A percentile compares a stretch with the other conserved stretches of the same genome.
These are phyloP conservation scores for Salvelinus namaycush DNA, from an alignment of 2,113 vertebrate genomes.

Conservation along the genomic window DNA sequence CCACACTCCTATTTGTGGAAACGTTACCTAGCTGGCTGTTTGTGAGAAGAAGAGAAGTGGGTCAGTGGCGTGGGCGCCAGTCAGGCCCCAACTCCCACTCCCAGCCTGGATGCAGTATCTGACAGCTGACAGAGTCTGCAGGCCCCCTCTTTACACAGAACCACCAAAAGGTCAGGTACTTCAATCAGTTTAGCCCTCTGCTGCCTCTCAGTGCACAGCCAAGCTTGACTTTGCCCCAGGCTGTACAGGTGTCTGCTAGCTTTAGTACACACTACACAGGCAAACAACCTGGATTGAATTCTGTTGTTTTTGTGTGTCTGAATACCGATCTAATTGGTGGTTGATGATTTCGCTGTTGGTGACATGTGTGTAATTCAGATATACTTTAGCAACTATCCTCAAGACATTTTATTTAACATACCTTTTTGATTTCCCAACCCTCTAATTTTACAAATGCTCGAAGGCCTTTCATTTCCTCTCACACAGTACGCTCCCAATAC, in stretches of 20 bases:
- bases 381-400: slow-evolving; percentile 43
- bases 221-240: slow-evolving; percentile 30
- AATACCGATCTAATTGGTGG: neutral
- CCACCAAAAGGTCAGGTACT: slow-evolving; percentile 70
- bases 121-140: slow-evolving; percentile 76
- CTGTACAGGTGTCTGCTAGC: slow-evolving; percentile 40
- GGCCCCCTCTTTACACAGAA: slow-evolving; percentile 63
- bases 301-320: neutral
- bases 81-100: slow-evolving; percentile 70
- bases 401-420: slow-evolving; percentile 18
- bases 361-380: neutral
- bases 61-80: slow-evolving; percentile 62
- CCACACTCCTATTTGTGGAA: slow-evolving; percentile 71
- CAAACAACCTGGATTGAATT: neutral
- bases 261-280: slow-evolving; percentile 27
- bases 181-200: slow-evolving; percentile 60
- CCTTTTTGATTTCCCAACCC: slow-evolving; percentile 38
- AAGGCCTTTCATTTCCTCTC: slow-evolving; percentile 52
- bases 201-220: slow-evolving; percentile 28
- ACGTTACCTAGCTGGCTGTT: slow-evolving; percentile 63
- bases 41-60: slow-evolving; percentile 69
- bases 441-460: slow-evolving; percentile 46
- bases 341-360: neutral
- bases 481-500: slow-evolving; percentile 37
- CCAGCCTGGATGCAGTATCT: slow-evolving; percentile 76